Percentiles rank a stretch among this genome's conserved stretches.
These are phyloP conservation scores for Drosophila buzzatii DNA, from an alignment of 2,888 invertebrate species.

Conservation along the genomic window DNA sequence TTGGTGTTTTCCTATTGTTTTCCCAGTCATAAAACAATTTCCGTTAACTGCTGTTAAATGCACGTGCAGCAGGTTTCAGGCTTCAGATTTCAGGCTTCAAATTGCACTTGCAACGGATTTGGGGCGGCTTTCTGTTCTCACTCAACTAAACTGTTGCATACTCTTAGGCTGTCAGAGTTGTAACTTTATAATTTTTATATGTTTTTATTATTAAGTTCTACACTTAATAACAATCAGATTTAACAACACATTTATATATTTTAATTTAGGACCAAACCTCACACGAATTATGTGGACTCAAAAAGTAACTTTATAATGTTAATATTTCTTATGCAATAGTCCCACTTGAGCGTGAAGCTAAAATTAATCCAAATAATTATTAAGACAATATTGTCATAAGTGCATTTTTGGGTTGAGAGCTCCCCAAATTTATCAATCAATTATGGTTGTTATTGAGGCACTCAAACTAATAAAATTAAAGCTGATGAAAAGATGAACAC, in stretches of 20 bases:
- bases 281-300: no score
- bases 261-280: no score
- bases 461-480: no score
- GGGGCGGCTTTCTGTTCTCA: background rate
- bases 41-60: slow-evolving; percentile 74
- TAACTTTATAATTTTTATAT: slow-evolving; percentile 5
- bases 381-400: slow-evolving; percentile 1
- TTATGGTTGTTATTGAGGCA: no score
- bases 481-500: no score
- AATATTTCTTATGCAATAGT: slow-evolving; percentile 17
- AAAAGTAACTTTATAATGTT: background rate
- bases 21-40: slow-evolving; percentile 73
- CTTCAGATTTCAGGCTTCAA: background rate
- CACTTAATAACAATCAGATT: no score
- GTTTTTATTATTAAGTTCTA: no score
- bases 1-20: slow-evolving; percentile 34
- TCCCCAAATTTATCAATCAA: background rate
- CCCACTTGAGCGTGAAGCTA: slow-evolving; percentile 1
- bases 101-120: slow-evolving; percentile 31
- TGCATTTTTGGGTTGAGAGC: no score
- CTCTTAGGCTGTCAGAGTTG: slow-evolving; percentile 16
- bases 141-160: slow-evolving; percentile 51
- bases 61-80: slow-evolving; percentile 34
- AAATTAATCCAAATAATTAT: background rate
- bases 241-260: no score